Evolutionary conservation across 2,888 invertebrate species (phyloP).

Genomic region (Augiades crinisus): DNA sequence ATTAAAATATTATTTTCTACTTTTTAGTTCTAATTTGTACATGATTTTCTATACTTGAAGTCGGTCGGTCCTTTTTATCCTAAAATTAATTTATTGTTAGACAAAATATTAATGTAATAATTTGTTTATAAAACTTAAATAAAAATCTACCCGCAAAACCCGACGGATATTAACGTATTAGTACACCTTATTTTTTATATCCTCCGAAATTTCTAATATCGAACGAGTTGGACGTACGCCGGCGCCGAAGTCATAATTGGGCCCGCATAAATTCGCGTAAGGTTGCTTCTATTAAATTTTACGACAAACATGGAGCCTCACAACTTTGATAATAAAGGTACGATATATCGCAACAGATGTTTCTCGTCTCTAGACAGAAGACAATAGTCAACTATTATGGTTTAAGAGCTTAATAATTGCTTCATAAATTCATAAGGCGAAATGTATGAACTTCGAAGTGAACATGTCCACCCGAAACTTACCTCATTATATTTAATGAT

Average conservation of each 20-base stretch:
- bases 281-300: constrained; percentile 74
- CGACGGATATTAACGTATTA: constrained; percentile 33
- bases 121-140: no score
- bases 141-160: no score
- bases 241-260: constrained; percentile 44
- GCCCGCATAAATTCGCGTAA: constrained; percentile 63
- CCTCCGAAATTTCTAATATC: constrained; percentile 41
- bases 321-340: constrained; percentile 77
- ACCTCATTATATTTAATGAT: no score
- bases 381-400: constrained; percentile 32
- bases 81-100: no score
- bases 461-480: background rate
- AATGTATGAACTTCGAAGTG: background rate
- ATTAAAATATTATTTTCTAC: no score
- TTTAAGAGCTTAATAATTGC: constrained; percentile 14
- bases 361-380: constrained; percentile 38
- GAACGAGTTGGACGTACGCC: constrained; percentile 48
- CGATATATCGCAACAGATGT: constrained; percentile 62
- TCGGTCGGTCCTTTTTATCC: no score
- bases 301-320: constrained; percentile 68
- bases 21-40: no score
- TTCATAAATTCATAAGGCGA: constrained; percentile 1
- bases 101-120: no score
- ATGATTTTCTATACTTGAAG: no score
- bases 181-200: constrained; percentile 41